Evolutionary conservation across 30 jellyfish, hydroid and myxozoan genomes (phyloP), one percentile per base, ranked within the genome.

Genomic region (Chrysaora quinquecirrha): DNA sequence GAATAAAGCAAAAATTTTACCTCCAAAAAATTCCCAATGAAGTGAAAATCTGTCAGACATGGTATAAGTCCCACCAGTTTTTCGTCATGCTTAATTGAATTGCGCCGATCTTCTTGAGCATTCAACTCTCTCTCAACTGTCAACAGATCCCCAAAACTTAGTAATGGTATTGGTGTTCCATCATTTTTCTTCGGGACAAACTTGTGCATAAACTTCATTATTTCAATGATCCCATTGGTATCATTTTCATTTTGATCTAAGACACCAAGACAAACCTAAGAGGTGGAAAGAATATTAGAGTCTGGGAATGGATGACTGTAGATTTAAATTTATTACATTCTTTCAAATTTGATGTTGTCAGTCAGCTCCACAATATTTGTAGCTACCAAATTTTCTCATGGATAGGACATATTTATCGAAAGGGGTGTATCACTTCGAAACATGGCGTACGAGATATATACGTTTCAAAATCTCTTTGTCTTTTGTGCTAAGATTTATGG

Each of bases 71-170:
- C 84, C 38, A 31, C 84, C 11, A 71, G 31, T 11, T 76, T 23
- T 19, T 30, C 35, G 1, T 22, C 31, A 31, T 76, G 35, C 1
- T 30, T 47, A 0, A 1, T 47, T 1, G 84, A 71, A 47, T 47
- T 34, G 33, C 76, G 30, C 33, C 70, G 38, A 35, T 71, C 61
- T 34, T 67, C 79, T 30, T 67, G 64, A 64, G 62, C 79, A 67
- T 67, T 29, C 24, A 34, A 10, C 33, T 24, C 84, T 3, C 84
- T 19, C 38, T 71, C 84, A 63, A 71, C 72, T 12, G 84, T 71
- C 84, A 71, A 34, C 71, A 71, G 71, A 47, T 71, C 84, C 16
- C 84, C 84, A 30, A 67, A 60, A 60, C 73, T 19, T 31, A 60
- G 23, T 19, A 60, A 11, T 24, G 73, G 73, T 60, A 72, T 43